Conservation (phyloP, 2,113 vertebrate genomes). For the Phrynocephalus versicolor region DNA sequence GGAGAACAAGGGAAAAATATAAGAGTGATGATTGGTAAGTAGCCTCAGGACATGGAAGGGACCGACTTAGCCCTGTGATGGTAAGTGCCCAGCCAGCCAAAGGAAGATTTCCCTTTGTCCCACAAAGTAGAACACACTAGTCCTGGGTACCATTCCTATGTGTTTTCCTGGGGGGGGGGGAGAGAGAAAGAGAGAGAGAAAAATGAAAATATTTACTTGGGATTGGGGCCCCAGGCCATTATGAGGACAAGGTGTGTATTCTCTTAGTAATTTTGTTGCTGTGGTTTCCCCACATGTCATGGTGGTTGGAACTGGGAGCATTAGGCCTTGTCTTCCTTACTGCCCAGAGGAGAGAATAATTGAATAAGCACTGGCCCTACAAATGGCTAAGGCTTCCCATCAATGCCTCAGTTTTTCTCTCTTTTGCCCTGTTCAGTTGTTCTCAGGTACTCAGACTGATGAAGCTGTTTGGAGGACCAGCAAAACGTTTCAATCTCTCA, state of each 20-base stretch:
- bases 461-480: no score
- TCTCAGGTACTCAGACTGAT: no score
- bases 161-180: no score
- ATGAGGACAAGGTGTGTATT: no score
- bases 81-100: background rate
- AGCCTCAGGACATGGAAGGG: background rate
- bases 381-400: background rate
- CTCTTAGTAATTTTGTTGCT: background rate
- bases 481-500: no score
- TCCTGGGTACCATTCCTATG: background rate
- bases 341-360: background rate
- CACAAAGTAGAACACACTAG: background rate
- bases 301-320: background rate
- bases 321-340: background rate
- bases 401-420: background rate
- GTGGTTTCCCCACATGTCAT: background rate
- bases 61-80: background rate
- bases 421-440: no score
- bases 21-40: background rate
- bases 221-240: background rate
- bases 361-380: background rate
- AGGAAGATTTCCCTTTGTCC: background rate
- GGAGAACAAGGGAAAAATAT: background rate
- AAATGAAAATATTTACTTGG: background rate
- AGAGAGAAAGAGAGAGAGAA: background rate